A percentile compares a stretch with the other conserved stretches of the same genome.
Evolutionary conservation across 2,888 invertebrate genomes (phyloP).

Genomic region (Palloptera scutellata): DNA sequence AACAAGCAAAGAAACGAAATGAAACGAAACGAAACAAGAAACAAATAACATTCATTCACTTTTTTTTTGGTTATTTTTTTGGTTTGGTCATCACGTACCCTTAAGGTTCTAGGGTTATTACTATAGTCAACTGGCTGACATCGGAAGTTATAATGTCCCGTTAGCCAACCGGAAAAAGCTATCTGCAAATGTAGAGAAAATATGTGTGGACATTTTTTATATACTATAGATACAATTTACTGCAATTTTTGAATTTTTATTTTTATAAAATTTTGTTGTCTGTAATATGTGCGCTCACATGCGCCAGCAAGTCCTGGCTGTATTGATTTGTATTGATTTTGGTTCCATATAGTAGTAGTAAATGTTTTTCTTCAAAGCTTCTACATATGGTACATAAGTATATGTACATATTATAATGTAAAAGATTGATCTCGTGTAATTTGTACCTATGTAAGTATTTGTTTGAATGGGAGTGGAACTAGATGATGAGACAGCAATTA

Average conservation of each 20-base stretch:
- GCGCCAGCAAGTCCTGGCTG: too few species aligned
- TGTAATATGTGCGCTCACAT: too few species aligned
- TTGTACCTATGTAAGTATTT: too few species aligned
- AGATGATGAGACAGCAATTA: too few species aligned
- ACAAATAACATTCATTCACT: slow-evolving; percentile 24
- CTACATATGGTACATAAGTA: background rate
- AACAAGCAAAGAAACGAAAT: background rate
- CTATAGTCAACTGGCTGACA: slow-evolving; percentile 98
- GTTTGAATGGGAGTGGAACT: too few species aligned
- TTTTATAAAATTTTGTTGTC: background rate
- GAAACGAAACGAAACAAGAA: background rate
- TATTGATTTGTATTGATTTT: background rate
- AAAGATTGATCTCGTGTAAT: too few species aligned
- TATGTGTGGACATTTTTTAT: slow-evolving; percentile 3
- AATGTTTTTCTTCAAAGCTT: slow-evolving; percentile 19
- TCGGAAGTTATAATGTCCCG: slow-evolving; percentile 92
- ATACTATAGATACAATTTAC: background rate
- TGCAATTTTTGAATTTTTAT: background rate
- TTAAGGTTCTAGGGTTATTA: slow-evolving; percentile 86
- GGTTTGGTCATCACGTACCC: slow-evolving; percentile 72
- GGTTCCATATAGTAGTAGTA: background rate
- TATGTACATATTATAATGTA: too few species aligned
- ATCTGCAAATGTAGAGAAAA: slow-evolving; percentile 71
- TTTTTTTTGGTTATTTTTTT: slow-evolving; percentile 22
- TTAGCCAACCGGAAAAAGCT: slow-evolving; percentile 91